Base-by-base conservation (phyloP, 2,113 vertebrate species). In the Anoura caudifer region DNA sequence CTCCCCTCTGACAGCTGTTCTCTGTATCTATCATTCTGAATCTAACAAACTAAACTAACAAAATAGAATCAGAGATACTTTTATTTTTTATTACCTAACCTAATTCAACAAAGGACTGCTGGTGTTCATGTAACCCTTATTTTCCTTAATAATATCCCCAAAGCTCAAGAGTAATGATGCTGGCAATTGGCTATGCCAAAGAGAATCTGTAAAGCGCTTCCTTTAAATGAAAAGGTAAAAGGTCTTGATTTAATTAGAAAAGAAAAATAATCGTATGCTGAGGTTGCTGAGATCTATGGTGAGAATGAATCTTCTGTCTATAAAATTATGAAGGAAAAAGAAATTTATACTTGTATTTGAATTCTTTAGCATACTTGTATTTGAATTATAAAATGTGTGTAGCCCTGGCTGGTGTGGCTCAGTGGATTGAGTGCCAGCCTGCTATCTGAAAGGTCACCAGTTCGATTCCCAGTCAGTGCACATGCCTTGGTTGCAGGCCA, bases 71-170 rank as follows among this genome's bases (percentile, higher is more conserved):
- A 65, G 28, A 86, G 28, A 80, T 36, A 73, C 14, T 38, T 73
- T 84, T 70, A 77, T 80, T n/a, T 96, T 76, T 76, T 87, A 41
- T 83, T 88, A 67, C 41, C n/a, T 91, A 87, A 91, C 2, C 26
- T 75, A 61, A 79, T 61, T 63, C 5, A 36, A 73, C 38, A 85
- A 89, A 92, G 22, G 9, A 67, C 61, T 38, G 24, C 14, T 38
- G 24, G 24, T 81, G n/a, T 81, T 81, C 79, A 59, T 16, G 15
- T 26, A 59, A 81, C 79, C 14, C 52, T 41, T 59, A 80, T 26
- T 56, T 56, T 26, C 56, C 22, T 9, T 80, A 80, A 56, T 38
- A 59, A 56, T 56, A 14, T 26, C 41, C 24, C 41, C 26, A 61
- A 61, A 45, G 22, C n/a, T 38, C n/a, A 80, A 16, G 52, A 80